Evolutionary conservation across 2,113 vertebrate species (phyloP).

Genomic region (Cygnus atratus): DNA sequence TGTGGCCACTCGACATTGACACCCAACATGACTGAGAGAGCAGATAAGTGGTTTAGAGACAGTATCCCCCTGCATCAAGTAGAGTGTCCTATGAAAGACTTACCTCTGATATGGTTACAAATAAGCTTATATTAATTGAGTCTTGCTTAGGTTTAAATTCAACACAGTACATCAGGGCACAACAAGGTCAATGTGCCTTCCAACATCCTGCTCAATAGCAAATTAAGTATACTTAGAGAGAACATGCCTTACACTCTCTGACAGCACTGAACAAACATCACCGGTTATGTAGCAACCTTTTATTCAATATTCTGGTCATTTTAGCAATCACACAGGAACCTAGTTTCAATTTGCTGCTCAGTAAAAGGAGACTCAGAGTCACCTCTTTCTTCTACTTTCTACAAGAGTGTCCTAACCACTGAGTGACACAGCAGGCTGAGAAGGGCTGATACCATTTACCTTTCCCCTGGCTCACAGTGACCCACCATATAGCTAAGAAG

Average conservation of each 20-base stretch:
- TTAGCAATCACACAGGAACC: neutral
- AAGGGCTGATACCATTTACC: neutral
- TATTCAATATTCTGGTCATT: neutral
- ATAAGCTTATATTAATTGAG: slow-evolving; percentile 25
- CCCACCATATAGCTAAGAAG: neutral
- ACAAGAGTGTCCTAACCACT: neutral
- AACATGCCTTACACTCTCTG: neutral
- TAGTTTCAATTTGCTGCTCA: neutral
- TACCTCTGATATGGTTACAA: neutral
- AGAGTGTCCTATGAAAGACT: neutral
- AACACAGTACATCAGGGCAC: neutral
- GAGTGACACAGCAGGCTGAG: neutral
- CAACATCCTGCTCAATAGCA: neutral
- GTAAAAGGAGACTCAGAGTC: neutral
- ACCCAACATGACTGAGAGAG: neutral
- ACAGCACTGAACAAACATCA: neutral
- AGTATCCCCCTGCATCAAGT: neutral
- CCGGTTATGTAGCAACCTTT: neutral
- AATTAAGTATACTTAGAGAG: neutral
- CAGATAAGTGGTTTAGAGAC: neutral
- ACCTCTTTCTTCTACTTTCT: neutral
- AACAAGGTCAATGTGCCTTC: slow-evolving; percentile 20
- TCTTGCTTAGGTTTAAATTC: slow-evolving; percentile 16
- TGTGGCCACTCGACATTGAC: neutral
- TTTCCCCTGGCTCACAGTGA: neutral